Evolutionary conservation across 2,888 invertebrate species (phyloP), one percentile per base, ranked within the genome.

Genomic region (Scaptomyza polygonia): DNA sequence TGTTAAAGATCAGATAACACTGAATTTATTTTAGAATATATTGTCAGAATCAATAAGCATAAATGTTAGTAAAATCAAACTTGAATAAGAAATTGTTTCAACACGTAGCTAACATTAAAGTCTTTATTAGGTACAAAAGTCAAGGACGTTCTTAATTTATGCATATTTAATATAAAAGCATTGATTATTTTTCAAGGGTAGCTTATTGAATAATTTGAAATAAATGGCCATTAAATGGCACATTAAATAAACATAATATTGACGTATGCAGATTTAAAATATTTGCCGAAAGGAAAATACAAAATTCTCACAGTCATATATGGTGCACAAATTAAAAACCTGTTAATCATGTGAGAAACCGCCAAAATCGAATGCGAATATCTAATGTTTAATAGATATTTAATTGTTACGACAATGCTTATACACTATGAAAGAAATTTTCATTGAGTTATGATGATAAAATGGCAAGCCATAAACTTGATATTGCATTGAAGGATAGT

Each of bases 341-440:
- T 30, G 67, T 52, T 53, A 11, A 39, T 44, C 67, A 69, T 34
- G 21, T 61, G 70, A 62, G 11, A 6, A 6, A 12, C 1, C 11
- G 16, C n/a, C 42, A 30, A 39, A 67, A 42, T 18, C 11, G 1
- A 48, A 68, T 52, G 16, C 30, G 52, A 36, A 52, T 42, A 36
- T 18, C n/a, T 30, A 4, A 21, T 21, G 21, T 21, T 21, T 21
- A 21, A 21, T 21, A 21, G 14, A 21, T 25, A 14, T 49, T 1
- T 8, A 21, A 32, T 5, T 25, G 5, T 12, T 5, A n/a, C 44
- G 44, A 42, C 40, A 1, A 9, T 6, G 36, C 25, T 9, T 3
- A 55, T 55, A 45, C 44, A 30, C 55, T 40, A 8, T 9, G n/a
- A 18, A 18, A 5, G 1, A 27, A 25, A 16, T 16, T 39, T 14